phyloP scores from a whole-genome alignment of 2,797 vertebrate species.

The Lepus oiostolus region DNA sequence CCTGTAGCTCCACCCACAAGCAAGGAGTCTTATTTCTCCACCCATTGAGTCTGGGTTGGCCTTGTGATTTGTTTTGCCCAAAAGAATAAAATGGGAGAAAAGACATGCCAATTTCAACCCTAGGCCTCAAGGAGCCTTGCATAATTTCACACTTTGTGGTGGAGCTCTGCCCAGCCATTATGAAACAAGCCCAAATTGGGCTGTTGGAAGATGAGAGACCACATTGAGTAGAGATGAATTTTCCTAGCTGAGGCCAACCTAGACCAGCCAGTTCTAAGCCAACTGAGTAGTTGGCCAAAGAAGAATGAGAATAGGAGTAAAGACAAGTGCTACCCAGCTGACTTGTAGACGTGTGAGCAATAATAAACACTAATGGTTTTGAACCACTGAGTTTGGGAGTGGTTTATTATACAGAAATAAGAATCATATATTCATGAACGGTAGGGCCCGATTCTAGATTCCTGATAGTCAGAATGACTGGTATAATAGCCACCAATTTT shows the following conservation, averaged over 20 bases:
- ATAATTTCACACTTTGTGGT: not conserved
- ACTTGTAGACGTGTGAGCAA: not conserved
- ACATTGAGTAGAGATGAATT: not conserved
- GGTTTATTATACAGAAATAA: not conserved
- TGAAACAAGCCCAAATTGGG: not conserved
- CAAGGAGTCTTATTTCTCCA: not conserved
- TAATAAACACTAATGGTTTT: not conserved
- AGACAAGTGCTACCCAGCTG: not conserved
- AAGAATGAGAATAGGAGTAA: not conserved
- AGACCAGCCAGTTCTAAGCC: not conserved
- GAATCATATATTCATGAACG: not conserved
- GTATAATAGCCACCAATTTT: not conserved
- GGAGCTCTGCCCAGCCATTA: not conserved
- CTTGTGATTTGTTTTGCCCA: not conserved
- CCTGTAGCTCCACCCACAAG: not conserved
- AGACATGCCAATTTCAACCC: not conserved
- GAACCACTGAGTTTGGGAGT: not conserved
- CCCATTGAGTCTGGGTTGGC: not conserved
- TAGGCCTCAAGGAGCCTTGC: not conserved
- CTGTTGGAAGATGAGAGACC: not conserved
- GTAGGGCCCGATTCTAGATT: not conserved
- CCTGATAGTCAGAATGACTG: not conserved
- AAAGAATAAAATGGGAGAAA: not conserved
- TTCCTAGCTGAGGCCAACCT: not conserved
- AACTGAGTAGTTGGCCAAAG: not conserved